Conservation (phyloP, 2,888 invertebrate genomes). For the Aleiodes alternator region DNA sequence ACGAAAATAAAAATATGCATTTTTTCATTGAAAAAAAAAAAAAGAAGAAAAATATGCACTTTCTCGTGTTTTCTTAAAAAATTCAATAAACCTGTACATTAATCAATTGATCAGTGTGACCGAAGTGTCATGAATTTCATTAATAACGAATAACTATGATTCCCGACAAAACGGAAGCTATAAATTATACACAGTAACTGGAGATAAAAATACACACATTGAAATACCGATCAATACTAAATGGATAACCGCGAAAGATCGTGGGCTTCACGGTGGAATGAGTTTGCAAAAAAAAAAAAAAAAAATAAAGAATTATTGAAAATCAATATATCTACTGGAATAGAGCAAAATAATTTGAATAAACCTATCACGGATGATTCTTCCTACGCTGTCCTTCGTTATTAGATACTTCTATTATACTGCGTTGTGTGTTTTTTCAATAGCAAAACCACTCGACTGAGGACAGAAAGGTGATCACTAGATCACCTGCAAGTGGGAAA, state of each 20-base stretch:
- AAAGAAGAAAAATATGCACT: neutral
- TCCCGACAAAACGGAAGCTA: neutral
- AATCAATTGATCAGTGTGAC: no score
- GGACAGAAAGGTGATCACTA: constrained; percentile 13
- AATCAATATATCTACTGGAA: neutral
- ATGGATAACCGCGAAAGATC: constrained; percentile 20
- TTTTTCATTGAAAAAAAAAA: no score
- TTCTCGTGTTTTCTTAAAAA: no score
- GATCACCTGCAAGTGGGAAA: neutral
- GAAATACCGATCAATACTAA: constrained; percentile 27
- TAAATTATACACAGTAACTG: constrained; percentile 12
- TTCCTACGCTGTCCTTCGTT: constrained; percentile 40
- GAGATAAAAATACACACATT: neutral
- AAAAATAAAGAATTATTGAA: neutral
- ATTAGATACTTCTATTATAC: constrained; percentile 21
- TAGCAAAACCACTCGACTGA: constrained; percentile 8
- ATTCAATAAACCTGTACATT: no score
- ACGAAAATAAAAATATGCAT: neutral
- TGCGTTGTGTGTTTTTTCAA: constrained; percentile 2
- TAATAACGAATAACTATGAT: no score
- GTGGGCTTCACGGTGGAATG: constrained; percentile 16
- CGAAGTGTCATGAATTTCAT: no score
- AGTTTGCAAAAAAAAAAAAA: neutral
- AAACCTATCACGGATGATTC: constrained; percentile 17
- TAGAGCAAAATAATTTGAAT: constrained; percentile 11